These are phyloP conservation scores for Gambusia holbrooki DNA, from an alignment of 2,113 vertebrate species.

Conservation along the genomic window DNA sequence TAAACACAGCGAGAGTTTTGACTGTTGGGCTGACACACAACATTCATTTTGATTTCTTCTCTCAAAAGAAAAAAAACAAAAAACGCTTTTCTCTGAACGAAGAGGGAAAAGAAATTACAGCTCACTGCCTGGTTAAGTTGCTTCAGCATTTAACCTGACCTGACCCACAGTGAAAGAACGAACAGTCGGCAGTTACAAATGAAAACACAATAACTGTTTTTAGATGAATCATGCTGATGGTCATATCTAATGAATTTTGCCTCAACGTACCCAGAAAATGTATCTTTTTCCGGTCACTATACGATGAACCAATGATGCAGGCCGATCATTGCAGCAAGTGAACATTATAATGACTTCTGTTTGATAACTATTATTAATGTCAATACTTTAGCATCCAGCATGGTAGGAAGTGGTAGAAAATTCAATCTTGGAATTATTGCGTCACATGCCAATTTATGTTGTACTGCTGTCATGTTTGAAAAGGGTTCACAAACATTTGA, in stretches of 20 bases:
- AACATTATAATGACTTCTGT: slow-evolving; percentile 35
- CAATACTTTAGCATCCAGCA: background rate
- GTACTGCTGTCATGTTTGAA: background rate
- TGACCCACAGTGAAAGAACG: too few relatives aligned
- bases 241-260: too few relatives aligned
- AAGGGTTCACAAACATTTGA: background rate
- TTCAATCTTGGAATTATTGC: background rate
- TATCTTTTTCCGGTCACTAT: too few relatives aligned
- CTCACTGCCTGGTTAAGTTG: background rate
- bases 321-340: slow-evolving; percentile 2
- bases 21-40: slow-evolving; percentile 8
- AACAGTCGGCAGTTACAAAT: too few relatives aligned
- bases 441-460: background rate
- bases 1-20: slow-evolving; percentile 52
- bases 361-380: background rate
- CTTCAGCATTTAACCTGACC: background rate
- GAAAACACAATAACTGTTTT: too few relatives aligned
- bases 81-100: too few relatives aligned
- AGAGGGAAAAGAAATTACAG: too few relatives aligned
- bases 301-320: slow-evolving; percentile 13
- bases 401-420: background rate
- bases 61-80: background rate
- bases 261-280: too few relatives aligned
- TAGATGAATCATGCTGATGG: too few relatives aligned
- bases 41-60: background rate